Conservation (phyloP, 1,140 invertebrate genomes). For the Planococcus citri region DNA sequence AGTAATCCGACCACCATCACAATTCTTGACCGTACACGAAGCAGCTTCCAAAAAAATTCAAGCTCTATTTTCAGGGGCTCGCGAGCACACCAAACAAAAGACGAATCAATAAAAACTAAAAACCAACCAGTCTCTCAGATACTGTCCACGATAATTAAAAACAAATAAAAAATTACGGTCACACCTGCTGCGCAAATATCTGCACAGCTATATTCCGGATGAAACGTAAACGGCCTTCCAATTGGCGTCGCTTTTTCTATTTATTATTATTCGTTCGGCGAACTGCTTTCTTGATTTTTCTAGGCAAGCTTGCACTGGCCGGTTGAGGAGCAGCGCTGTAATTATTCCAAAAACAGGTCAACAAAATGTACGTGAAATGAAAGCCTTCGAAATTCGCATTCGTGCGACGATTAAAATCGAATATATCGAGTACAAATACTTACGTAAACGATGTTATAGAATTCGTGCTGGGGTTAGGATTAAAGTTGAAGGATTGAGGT, state of each 20-base stretch:
- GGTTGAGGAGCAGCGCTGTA: not conserved
- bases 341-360: not conserved
- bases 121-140: too few relatives aligned
- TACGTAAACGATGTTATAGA: not conserved
- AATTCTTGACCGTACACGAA: not conserved
- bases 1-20: too few relatives aligned
- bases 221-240: too few relatives aligned
- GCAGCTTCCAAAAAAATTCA: not conserved
- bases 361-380: not conserved
- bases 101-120: too few relatives aligned
- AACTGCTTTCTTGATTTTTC: constrained; percentile 11
- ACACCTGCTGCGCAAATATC: too few relatives aligned
- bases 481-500: not conserved
- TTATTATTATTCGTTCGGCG: not conserved
- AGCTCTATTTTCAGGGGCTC: too few relatives aligned
- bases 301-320: not conserved
- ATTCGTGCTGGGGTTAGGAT: not conserved
- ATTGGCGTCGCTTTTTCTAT: not conserved
- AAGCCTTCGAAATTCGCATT: too few relatives aligned
- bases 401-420: too few relatives aligned
- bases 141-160: too few relatives aligned
- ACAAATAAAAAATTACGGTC: too few relatives aligned
- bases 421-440: not conserved
- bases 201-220: too few relatives aligned
- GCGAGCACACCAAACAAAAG: too few relatives aligned